Evolutionary conservation across 2,797 vertebrate species (phyloP), one percentile per base, ranked within the genome.

Genomic region (Mormyrops attenuatus): DNA sequence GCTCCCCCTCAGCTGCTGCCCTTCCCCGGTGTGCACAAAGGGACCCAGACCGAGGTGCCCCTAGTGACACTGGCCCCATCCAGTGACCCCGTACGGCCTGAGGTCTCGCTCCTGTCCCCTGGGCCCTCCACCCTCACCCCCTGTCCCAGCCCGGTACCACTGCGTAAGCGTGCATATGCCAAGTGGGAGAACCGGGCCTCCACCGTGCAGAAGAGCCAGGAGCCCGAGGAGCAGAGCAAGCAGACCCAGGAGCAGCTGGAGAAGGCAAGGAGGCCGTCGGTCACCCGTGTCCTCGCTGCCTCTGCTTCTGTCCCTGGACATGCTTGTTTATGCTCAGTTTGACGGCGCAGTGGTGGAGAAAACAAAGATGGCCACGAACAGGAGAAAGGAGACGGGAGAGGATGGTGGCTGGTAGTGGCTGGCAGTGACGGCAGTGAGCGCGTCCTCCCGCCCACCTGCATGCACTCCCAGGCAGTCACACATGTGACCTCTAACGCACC

Each of bases 151-250:
- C 98, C 98, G 0, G 55, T 98, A 89, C 95, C 96, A 60, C 93
- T 96, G 90, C 96, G 97, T 47, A 98, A 95, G 94, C 96, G 97
- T 88, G 95, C 97, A 0, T 99, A 97, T 87, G 98, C 96, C 92
- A 98, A 97, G 92, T 99, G 98, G 98, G 98, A 99, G 92, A 99
- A 98, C 94, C 96, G 97, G 93, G 96, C 96, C 3, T 97, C 96
- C 82, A 53, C 93, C 15, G 91, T 95, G 89, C 95, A 96, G 44
- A 97, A 97, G 80, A 93, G 93, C 2, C 97, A 96, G 91, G 97
- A 97, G 87, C 69, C 90, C 2, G 92, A 94, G 6, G 95, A 90
- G 22, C 87, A 95, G n/a, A 90, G 44, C 92, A 97, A 96, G 94
- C 94, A 95, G 0, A 95, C 94, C 17, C 96, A 95, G 77, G 96